phyloP scores from a whole-genome alignment of 2,888 invertebrate genomes.

The Dryococelus australis region DNA sequence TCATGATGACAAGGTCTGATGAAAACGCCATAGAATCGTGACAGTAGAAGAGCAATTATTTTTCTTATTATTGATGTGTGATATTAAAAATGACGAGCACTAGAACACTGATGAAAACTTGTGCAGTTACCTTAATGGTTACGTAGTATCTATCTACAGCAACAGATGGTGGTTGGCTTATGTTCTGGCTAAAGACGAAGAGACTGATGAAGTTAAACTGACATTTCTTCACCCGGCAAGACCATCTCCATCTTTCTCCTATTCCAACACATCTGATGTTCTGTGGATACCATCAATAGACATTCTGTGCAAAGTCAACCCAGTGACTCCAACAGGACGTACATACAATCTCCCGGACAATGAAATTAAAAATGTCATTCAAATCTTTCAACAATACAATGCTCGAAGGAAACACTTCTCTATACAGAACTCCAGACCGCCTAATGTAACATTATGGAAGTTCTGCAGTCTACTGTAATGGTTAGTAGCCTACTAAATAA shows the following conservation, averaged over 20 bases:
- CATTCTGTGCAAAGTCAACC: neutral
- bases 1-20: too few relatives aligned
- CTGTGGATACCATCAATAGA: neutral
- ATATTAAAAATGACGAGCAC: too few relatives aligned
- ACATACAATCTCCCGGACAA: neutral
- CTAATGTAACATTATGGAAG: neutral
- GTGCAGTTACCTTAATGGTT: too few relatives aligned
- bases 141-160: neutral
- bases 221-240: neutral
- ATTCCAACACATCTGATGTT: neutral
- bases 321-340: neutral
- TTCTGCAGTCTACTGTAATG: too few relatives aligned
- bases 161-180: neutral
- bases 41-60: too few relatives aligned
- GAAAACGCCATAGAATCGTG: too few relatives aligned
- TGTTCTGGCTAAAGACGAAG: neutral
- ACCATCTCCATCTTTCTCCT: slow-evolving; percentile 7
- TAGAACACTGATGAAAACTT: too few relatives aligned
- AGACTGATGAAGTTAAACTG: neutral
- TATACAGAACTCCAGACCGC: neutral
- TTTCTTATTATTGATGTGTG: too few relatives aligned
- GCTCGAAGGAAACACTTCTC: neutral
- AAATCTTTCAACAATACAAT: neutral
- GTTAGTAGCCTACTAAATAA: neutral
- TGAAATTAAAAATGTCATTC: neutral